Evolutionary conservation across 2,888 invertebrate species (phyloP).

Genomic region (Bombylius major): DNA sequence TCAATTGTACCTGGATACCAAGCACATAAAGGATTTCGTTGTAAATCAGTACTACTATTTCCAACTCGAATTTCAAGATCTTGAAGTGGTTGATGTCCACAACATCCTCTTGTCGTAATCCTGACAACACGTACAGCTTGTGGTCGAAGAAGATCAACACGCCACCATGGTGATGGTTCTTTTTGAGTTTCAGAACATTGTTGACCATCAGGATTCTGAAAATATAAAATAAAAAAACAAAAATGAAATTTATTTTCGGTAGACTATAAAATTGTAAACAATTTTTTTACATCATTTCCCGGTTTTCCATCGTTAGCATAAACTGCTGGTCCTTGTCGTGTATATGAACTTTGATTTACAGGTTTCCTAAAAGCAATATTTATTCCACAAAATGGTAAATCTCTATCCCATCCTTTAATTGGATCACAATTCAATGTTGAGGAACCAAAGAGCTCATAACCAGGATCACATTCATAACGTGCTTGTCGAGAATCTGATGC

Average conservation of each 20-base stretch:
- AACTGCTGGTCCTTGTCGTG: constrained; percentile 65
- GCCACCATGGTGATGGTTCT: constrained; percentile 89
- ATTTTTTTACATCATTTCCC: constrained; percentile 42
- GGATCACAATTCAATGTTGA: constrained; percentile 55
- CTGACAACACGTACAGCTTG: constrained; percentile 76
- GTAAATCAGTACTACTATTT: constrained; percentile 75
- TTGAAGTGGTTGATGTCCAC: constrained; percentile 76
- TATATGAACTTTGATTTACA: constrained; percentile 81
- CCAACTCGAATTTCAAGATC: constrained; percentile 85
- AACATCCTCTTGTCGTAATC: constrained; percentile 56
- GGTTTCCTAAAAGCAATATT: constrained; percentile 79
- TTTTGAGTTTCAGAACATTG: constrained; percentile 81
- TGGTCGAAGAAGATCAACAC: constrained; percentile 70
- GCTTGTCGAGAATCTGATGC: constrained; percentile 50
- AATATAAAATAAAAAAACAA: no score
- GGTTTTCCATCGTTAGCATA: constrained; percentile 79
- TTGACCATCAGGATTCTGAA: constrained; percentile 72
- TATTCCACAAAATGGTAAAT: constrained; percentile 78
- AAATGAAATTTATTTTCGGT: no score
- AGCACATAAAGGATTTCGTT: constrained; percentile 80
- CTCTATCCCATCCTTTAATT: constrained; percentile 65
- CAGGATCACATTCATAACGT: constrained; percentile 73
- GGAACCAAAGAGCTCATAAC: constrained; percentile 77
- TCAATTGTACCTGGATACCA: constrained; percentile 91
- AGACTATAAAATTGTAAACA: no score